Base-by-base conservation (phyloP, 2,797 vertebrate species). In the Gymnopithys bicolor region DNA sequence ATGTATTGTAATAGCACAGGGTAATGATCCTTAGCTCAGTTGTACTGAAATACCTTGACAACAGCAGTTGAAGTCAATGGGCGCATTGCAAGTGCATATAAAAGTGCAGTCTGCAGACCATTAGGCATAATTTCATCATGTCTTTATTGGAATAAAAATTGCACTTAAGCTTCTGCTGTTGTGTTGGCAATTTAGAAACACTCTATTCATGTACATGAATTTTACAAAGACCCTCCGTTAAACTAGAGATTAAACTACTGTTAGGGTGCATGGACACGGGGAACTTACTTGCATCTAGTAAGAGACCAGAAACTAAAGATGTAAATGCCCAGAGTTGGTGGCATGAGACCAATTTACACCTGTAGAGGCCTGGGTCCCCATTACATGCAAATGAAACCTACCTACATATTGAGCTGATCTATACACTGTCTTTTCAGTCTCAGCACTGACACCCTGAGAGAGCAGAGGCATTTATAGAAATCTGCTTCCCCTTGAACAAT, bases 21-120 rank as follows among this genome's bases (percentile, higher is more conserved):
- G 95, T 97, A 97, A 97, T 97, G 95, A 95, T 92, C 95, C 95
- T 94, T 97, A 95, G 93, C 95, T 94, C 87, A 77, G 84, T 89
- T 68, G 74, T 90, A 80, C 87, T 93, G 95, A 95, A 95, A 90
- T 89, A 95, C 87, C 93, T 92, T 93, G 90, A 95, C 94, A 95
- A 94, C 81, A 95, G 95, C 94, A 94, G 92, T 87, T 85, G 92
- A 94, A 96, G 94, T 94, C 94, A 95, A 94, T 75, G 78, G 93
- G 56, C 90, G 81, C 90, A 94, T 13, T 87, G 77, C 92, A 95
- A 95, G 90, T 85, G 84, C 78, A 87, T 89, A 95, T 92, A 95
- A 80, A 95, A 95, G 86, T 87, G 89, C 92, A 87, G 94, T 92
- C 68, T 92, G 93, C 93, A 95, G 92, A 93, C 96, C 94, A 96